Evolutionary conservation across 2,888 invertebrate genomes (phyloP).

Genomic region (Ochropacha duplaris): DNA sequence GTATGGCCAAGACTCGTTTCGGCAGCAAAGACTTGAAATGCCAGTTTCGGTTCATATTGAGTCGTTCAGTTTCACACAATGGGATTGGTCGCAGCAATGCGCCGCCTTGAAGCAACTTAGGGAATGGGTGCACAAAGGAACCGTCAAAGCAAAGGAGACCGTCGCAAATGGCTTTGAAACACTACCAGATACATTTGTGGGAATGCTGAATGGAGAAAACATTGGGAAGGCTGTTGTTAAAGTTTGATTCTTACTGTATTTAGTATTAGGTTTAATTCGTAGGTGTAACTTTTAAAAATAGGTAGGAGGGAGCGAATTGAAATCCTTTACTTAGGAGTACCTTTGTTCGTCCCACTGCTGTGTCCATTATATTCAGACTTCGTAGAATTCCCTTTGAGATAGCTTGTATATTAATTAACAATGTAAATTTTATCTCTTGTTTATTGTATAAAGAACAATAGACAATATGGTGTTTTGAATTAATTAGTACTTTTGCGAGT

Average conservation of each 20-base stretch:
- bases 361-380: conserved; percentile 13
- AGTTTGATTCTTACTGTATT: conserved; percentile 31
- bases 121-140: conserved; percentile 42
- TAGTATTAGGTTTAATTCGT: conserved; percentile 17
- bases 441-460: neutral
- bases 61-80: conserved; percentile 50
- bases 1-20: conserved; percentile 50
- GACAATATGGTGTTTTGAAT: neutral
- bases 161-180: conserved; percentile 46
- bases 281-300: neutral
- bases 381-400: neutral
- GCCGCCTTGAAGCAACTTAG: conserved; percentile 37
- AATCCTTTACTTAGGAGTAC: too few species aligned
- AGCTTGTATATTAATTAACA: neutral
- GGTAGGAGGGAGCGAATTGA: neutral
- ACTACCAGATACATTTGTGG: conserved; percentile 42
- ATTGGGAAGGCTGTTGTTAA: conserved; percentile 46
- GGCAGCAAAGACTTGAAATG: conserved; percentile 16
- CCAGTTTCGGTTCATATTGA: conserved; percentile 28
- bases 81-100: conserved; percentile 35
- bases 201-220: conserved; percentile 37
- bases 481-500: neutral
- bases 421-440: neutral
- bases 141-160: conserved; percentile 47
- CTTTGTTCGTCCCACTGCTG: conserved; percentile 14